These are phyloP conservation scores for Gobio occitaniae DNA, from an alignment of 2,797 vertebrate genomes.

Conservation along the genomic window DNA sequence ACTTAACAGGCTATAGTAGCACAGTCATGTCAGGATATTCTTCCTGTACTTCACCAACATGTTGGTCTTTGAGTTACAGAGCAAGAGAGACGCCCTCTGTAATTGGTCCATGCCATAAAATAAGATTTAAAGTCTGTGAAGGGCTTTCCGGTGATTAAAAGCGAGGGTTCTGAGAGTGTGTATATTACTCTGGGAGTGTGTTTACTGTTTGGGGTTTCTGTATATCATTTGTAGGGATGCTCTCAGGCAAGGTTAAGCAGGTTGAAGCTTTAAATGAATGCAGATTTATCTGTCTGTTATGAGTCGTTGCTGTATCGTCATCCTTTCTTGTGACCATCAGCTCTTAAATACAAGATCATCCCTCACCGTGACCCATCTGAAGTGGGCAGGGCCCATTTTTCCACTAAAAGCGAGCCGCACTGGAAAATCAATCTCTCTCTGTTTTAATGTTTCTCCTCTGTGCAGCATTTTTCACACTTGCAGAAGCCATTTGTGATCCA, in stretches of 20 bases:
- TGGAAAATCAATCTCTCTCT: slow-evolving; percentile 45
- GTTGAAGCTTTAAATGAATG: slow-evolving; percentile 16
- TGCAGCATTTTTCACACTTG: slow-evolving; percentile 77
- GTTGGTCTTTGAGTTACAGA: slow-evolving; percentile 58
- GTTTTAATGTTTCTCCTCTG: slow-evolving; percentile 61
- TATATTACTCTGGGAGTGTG: slow-evolving; percentile 31
- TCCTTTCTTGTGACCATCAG: slow-evolving; percentile 8
- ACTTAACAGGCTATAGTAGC: background rate
- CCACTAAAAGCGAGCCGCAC: slow-evolving; percentile 5
- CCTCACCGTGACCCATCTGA: slow-evolving; percentile 2
- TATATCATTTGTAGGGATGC: slow-evolving; percentile 28
- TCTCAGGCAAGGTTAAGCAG: slow-evolving; percentile 21
- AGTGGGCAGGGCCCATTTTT: slow-evolving; percentile 10
- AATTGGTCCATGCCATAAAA: slow-evolving; percentile 69
- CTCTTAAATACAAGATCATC: slow-evolving; percentile 32
- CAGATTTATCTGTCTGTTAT: slow-evolving; percentile 1
- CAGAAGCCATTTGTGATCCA: slow-evolving; percentile 79
- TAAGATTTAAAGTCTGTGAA: slow-evolving; percentile 62
- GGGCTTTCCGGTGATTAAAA: slow-evolving; percentile 63
- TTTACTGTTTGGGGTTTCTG: slow-evolving; percentile 23
- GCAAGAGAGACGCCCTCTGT: slow-evolving; percentile 59
- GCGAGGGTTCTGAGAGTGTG: slow-evolving; percentile 13
- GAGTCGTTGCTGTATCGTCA: background rate
- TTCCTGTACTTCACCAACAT: slow-evolving; percentile 61
- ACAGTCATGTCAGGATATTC: slow-evolving; percentile 18